Conservation (phyloP, 2,113 vertebrate genomes). For the Pituophis catenifer region DNA sequence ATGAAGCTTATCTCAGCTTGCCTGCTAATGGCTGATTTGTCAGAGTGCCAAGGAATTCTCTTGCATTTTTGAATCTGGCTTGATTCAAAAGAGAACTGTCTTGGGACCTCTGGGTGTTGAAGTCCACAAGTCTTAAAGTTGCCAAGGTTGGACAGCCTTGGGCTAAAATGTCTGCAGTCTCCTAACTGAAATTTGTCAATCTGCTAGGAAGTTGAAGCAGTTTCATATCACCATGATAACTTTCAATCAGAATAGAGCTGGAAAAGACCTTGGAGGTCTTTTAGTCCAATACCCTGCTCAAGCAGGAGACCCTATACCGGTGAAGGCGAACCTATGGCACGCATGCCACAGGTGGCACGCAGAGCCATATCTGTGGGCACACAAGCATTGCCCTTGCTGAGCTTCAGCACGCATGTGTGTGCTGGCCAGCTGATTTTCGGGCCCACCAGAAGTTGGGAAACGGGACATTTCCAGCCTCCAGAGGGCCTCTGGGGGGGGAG, state of each 20-base stretch:
- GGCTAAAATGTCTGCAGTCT: not conserved
- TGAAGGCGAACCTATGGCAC: no score
- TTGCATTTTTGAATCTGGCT: not conserved
- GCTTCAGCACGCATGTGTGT: no score
- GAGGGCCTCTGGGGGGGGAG: no score
- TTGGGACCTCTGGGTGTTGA: no score
- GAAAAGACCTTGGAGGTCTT: not conserved
- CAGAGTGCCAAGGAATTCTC: not conserved
- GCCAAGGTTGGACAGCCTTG: not conserved
- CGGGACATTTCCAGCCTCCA: no score
- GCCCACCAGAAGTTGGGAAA: no score
- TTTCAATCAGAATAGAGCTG: not conserved
- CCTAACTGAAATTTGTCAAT: not conserved
- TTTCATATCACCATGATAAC: not conserved
- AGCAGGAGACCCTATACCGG: not conserved
- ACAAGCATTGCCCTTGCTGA: no score
- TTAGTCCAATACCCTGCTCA: not conserved
- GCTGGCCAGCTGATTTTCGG: no score
- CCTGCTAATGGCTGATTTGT: not conserved
- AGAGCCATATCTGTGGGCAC: no score
- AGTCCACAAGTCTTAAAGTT: not conserved
- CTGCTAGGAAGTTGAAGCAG: not conserved
- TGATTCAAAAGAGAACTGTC: not conserved
- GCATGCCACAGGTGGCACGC: no score
- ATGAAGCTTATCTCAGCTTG: not conserved